Conservation (phyloP, 1,140 invertebrate species). For the Cydia pomonella region DNA sequence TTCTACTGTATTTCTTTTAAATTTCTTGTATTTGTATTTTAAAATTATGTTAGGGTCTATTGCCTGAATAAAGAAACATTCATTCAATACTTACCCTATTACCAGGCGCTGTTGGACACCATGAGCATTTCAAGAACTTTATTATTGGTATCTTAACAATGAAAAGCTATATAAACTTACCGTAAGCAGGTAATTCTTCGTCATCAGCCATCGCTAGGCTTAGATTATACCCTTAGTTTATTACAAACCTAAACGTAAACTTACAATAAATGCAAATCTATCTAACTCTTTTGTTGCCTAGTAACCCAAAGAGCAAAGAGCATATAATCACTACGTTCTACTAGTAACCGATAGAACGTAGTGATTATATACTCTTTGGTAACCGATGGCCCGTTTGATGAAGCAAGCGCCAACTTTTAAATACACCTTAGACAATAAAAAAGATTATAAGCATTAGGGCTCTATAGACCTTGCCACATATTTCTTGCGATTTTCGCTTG, state of each 20-base stretch:
- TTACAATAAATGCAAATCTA: not conserved
- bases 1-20: too few relatives aligned
- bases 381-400: not conserved
- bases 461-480: too few relatives aligned
- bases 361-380: too few relatives aligned
- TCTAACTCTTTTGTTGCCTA: not conserved
- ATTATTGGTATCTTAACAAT: not conserved
- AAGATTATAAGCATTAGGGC: not conserved
- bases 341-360: too few relatives aligned
- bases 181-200: constrained; percentile 9
- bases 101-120: not conserved
- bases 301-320: too few relatives aligned
- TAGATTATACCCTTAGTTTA: not conserved
- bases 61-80: too few relatives aligned
- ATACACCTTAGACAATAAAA: not conserved
- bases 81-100: too few relatives aligned
- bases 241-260: not conserved
- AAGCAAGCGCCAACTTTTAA: not conserved
- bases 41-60: too few relatives aligned
- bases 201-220: not conserved
- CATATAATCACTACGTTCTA: too few relatives aligned
- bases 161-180: not conserved
- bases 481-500: too few relatives aligned
- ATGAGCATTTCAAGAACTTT: not conserved
- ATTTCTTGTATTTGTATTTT: too few relatives aligned